phyloP scores from a whole-genome alignment of 2,888 invertebrate species.

The Eupithecia inturbata region DNA sequence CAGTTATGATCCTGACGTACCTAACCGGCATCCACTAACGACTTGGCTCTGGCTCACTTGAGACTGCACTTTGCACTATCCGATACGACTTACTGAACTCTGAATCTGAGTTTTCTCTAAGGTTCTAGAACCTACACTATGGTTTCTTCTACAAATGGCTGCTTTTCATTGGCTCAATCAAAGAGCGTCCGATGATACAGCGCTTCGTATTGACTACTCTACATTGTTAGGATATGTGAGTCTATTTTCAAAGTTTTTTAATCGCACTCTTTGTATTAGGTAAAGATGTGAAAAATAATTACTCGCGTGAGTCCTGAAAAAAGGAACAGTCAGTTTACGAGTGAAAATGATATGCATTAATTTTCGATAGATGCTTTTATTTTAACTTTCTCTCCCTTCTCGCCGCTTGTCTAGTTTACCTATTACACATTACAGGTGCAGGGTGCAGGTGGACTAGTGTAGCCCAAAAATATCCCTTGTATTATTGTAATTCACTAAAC shows the following conservation, averaged over 20 bases:
- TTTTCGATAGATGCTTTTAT: neutral
- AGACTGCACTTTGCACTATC: constrained; percentile 17
- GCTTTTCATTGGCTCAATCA: neutral
- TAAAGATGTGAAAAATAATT: neutral
- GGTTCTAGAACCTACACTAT: neutral
- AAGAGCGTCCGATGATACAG: neutral
- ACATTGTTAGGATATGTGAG: neutral
- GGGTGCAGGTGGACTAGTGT: neutral
- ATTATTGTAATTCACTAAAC: neutral
- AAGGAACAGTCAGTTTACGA: neutral
- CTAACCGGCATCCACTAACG: constrained; percentile 41
- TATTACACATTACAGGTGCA: neutral
- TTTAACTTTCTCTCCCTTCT: neutral
- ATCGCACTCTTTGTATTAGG: neutral
- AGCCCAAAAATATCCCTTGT: neutral
- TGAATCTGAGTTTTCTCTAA: neutral
- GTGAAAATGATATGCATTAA: neutral
- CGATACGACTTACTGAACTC: constrained; percentile 19
- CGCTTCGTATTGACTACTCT: neutral
- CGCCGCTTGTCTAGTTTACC: neutral
- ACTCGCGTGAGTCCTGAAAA: neutral
- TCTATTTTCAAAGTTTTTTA: neutral
- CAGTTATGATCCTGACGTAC: constrained; percentile 41
- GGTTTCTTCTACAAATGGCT: neutral
- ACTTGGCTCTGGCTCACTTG: constrained; percentile 44